A percentile compares a stretch with the other conserved stretches of the same genome.
Evolutionary conservation across 2,888 invertebrate genomes (phyloP).

Genomic region (Eucera pruinosa): DNA sequence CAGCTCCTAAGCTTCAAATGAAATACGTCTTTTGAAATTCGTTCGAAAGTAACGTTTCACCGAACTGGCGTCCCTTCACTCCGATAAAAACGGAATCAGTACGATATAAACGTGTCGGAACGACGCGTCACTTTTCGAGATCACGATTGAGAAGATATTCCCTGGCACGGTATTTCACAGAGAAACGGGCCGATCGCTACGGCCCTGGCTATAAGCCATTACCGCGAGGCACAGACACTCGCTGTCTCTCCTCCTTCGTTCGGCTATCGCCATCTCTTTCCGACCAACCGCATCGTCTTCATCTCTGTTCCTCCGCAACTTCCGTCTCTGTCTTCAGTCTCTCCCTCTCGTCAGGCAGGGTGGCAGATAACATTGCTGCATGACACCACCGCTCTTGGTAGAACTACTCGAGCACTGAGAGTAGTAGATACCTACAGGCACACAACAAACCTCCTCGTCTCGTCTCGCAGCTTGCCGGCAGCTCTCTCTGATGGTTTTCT

Average conservation of each 20-base stretch:
- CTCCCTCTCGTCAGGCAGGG: conserved; percentile 74
- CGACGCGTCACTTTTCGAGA: conserved; percentile 8
- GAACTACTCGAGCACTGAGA: conserved; percentile 79
- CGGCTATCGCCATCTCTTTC: conserved; percentile 45
- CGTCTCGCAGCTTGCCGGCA: conserved; percentile 21
- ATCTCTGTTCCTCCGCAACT: conserved; percentile 32
- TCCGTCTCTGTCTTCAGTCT: conserved; percentile 49
- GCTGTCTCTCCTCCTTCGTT: conserved; percentile 56
- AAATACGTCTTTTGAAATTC: neutral
- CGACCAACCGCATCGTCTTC: conserved; percentile 10
- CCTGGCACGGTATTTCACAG: conserved; percentile 15
- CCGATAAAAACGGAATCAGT: conserved; percentile 27
- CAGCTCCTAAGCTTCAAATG: neutral
- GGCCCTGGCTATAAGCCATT: conserved; percentile 82
- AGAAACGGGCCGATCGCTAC: conserved; percentile 67
- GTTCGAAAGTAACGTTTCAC: neutral
- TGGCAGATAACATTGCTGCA: conserved; percentile 82
- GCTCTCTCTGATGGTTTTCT: neutral
- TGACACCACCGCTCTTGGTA: conserved; percentile 81
- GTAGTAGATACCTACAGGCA: conserved; percentile 67
- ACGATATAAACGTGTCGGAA: conserved; percentile 21
- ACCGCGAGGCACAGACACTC: conserved; percentile 75
- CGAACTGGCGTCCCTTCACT: neutral
- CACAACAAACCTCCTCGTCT: conserved; percentile 56
- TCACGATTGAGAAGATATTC: conserved; percentile 10